phyloP scores from a whole-genome alignment of 2,888 invertebrate species.

The Drosophila ezoana region DNA sequence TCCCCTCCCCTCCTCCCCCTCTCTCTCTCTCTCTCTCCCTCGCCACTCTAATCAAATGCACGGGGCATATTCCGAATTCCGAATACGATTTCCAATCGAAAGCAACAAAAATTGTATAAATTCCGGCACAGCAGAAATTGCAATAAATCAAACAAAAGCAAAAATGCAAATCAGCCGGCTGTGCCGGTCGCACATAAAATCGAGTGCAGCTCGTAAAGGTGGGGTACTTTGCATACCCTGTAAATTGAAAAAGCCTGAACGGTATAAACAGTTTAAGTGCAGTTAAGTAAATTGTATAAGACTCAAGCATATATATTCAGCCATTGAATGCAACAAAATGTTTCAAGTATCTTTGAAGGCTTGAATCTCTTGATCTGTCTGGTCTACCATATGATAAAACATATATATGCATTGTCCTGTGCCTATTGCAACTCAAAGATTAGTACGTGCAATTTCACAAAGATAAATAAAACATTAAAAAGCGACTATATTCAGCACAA shows the following conservation, averaged over 20 bases:
- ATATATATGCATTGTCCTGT: too few species aligned
- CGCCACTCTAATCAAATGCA: conserved; percentile 50
- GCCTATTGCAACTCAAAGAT: too few species aligned
- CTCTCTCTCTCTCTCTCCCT: background rate
- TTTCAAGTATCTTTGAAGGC: too few species aligned
- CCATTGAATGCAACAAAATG: too few species aligned
- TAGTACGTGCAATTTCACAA: too few species aligned
- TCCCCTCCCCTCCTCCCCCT: background rate
- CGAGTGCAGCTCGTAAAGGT: conserved; percentile 38
- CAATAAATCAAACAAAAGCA: conserved; percentile 69
- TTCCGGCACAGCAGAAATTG: conserved; percentile 58
- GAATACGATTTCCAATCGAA: conserved; percentile 37
- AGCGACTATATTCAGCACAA: too few species aligned
- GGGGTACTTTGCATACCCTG: conserved; percentile 27
- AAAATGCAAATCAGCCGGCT: conserved; percentile 64
- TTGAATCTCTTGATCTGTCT: too few species aligned
- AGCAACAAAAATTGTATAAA: conserved; percentile 44
- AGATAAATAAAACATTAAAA: too few species aligned
- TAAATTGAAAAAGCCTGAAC: background rate
- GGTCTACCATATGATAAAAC: too few species aligned
- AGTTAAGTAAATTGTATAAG: too few species aligned
- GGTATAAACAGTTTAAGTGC: background rate
- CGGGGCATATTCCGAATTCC: conserved; percentile 17
- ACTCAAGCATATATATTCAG: too few species aligned
- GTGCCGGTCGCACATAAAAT: conserved; percentile 19